A percentile compares a stretch with the other conserved stretches of the same genome.
Evolutionary conservation across 1,140 invertebrate genomes (phyloP).

Genomic region (Phthorimaea operculella): DNA sequence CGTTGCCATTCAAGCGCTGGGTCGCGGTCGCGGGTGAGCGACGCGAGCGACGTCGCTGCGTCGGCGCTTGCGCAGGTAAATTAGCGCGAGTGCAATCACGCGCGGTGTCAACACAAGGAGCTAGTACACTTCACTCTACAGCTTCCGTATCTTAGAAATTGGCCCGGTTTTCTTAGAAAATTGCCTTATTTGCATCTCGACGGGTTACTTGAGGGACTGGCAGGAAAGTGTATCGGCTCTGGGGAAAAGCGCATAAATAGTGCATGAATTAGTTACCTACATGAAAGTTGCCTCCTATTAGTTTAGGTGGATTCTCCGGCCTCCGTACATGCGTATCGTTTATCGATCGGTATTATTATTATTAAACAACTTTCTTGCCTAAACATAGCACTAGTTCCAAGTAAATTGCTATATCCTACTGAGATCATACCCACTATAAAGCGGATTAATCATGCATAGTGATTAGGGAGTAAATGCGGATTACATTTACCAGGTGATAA

Average conservation of each 20-base stretch:
- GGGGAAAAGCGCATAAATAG: not conserved
- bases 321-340: too few relatives aligned
- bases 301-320: not conserved
- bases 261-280: not conserved
- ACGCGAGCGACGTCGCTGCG: not conserved
- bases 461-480: too few relatives aligned
- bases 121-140: not conserved
- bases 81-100: constrained; percentile 13
- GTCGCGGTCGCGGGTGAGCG: not conserved
- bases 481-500: too few relatives aligned
- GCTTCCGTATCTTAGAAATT: constrained; percentile 26
- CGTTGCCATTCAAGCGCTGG: not conserved
- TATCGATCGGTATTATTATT: too few relatives aligned
- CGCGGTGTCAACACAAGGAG: constrained; percentile 10
- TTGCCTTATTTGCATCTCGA: constrained; percentile 17
- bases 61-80: constrained; percentile 5
- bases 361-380: too few relatives aligned
- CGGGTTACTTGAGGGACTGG: not conserved
- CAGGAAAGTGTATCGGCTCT: constrained; percentile 4
- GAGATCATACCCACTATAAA: too few relatives aligned
- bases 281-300: not conserved
- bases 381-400: too few relatives aligned
- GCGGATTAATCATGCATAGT: too few relatives aligned
- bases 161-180: constrained; percentile 29
- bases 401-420: too few relatives aligned